These are phyloP conservation scores for Agriopis leucophaearia DNA, from an alignment of 2,888 invertebrate species.

Conservation along the genomic window DNA sequence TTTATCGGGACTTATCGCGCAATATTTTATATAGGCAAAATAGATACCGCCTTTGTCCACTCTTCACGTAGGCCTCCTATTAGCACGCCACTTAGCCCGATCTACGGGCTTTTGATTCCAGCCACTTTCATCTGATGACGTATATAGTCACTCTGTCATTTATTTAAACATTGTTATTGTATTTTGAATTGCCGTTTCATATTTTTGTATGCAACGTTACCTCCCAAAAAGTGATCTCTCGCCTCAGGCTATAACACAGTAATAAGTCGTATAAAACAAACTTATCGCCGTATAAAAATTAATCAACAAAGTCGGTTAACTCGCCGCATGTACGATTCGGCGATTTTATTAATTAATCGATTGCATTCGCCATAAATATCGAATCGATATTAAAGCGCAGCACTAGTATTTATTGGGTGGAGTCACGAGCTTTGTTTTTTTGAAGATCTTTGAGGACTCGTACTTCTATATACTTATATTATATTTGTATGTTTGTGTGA, in stretches of 20 bases:
- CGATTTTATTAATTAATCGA: conserved; percentile 50
- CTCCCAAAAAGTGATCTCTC: conserved; percentile 1
- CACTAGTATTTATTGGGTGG: conserved; percentile 35
- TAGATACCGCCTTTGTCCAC: too few relatives aligned
- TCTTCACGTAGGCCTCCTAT: too few relatives aligned
- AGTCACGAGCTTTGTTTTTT: conserved; percentile 26
- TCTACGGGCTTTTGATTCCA: too few relatives aligned
- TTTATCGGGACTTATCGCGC: too few relatives aligned
- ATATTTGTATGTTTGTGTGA: too few relatives aligned
- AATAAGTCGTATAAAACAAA: conserved; percentile 40
- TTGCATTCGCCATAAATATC: conserved; percentile 46
- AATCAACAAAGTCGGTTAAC: conserved; percentile 46
- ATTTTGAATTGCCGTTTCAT: not conserved
- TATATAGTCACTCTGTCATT: too few relatives aligned
- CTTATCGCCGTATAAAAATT: conserved; percentile 34
- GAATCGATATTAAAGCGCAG: conserved; percentile 42
- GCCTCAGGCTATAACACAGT: conserved; percentile 17
- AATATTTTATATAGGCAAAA: too few relatives aligned
- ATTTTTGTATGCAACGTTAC: not conserved
- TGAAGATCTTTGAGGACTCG: not conserved
- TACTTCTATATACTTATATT: too few relatives aligned
- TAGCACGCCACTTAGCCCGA: too few relatives aligned
- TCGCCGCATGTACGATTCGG: conserved; percentile 47
- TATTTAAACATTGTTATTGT: too few relatives aligned
- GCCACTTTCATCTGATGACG: too few relatives aligned